Conservation (phyloP, 2,888 invertebrate genomes). For the Halictus quadricinctus region DNA sequence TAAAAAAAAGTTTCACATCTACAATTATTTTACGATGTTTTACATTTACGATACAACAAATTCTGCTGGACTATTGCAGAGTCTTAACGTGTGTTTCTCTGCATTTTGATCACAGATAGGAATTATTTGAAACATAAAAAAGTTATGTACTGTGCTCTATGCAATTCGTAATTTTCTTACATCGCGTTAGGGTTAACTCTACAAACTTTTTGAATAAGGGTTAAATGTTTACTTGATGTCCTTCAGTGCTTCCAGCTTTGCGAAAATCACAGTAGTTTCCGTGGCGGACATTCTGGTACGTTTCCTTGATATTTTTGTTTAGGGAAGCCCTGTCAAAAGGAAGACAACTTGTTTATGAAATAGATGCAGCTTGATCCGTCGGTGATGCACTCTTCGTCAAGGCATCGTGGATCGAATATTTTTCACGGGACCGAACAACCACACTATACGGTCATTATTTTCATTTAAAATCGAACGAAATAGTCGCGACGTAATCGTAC, state of each 20-base stretch:
- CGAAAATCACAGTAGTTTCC: constrained; percentile 93
- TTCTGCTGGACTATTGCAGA: not conserved
- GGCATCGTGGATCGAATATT: constrained; percentile 36
- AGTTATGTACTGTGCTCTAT: not conserved
- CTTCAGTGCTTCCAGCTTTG: constrained; percentile 96
- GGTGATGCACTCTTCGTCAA: constrained; percentile 35
- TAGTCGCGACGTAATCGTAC: not conserved
- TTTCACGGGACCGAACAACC: not conserved
- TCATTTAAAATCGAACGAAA: constrained; percentile 28
- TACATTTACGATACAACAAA: not conserved
- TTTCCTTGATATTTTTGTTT: constrained; percentile 29
- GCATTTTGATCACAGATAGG: not conserved
- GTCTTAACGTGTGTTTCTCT: not conserved
- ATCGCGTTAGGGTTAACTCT: not conserved
- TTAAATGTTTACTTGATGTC: constrained; percentile 90
- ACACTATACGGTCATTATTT: not conserved
- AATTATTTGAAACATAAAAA: not conserved
- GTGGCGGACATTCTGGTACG: constrained; percentile 86
- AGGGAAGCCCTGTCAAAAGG: constrained; percentile 20
- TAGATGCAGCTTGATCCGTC: constrained; percentile 5
- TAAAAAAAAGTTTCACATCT: not conserved
- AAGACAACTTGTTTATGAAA: constrained; percentile 38
- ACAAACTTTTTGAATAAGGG: not conserved
- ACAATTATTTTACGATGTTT: not conserved
- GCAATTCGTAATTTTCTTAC: not conserved